phyloP scores from a whole-genome alignment of 1,140 invertebrate species.

The Eumeta japonica region DNA sequence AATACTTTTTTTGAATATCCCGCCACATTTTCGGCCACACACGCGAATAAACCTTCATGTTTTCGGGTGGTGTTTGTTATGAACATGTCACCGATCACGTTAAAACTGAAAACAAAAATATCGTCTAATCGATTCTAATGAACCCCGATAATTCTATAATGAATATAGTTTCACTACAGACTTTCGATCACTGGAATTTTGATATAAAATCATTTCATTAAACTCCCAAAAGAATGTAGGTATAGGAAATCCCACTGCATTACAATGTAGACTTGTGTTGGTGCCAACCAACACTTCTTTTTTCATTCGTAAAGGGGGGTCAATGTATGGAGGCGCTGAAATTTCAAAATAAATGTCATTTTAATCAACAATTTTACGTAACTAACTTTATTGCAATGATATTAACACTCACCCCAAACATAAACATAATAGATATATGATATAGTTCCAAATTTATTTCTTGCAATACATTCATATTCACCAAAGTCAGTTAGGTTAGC shows the following conservation, averaged over 20 bases:
- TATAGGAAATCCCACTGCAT: conserved; percentile 44
- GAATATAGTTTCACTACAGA: too few species aligned
- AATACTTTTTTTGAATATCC: conserved; percentile 31
- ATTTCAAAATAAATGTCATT: conserved; percentile 7
- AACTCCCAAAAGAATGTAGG: conserved; percentile 37
- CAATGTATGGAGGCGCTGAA: conserved; percentile 40
- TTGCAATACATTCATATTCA: conserved; percentile 35
- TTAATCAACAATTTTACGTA: not conserved
- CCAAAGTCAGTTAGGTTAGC: conserved; percentile 52
- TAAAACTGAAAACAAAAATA: conserved; percentile 33
- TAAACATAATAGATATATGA: conserved; percentile 29
- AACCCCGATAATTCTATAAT: too few species aligned
- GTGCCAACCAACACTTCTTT: conserved; percentile 17
- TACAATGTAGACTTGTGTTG: conserved; percentile 29
- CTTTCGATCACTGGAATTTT: conserved; percentile 36
- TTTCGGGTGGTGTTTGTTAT: conserved; percentile 22
- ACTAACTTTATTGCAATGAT: too few species aligned
- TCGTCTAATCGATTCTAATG: too few species aligned
- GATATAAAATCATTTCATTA: conserved; percentile 15
- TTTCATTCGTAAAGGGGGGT: conserved; percentile 18
- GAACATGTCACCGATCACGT: conserved; percentile 29
- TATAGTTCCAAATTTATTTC: conserved; percentile 32
- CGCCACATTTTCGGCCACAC: conserved; percentile 38
- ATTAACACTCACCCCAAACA: conserved; percentile 37
- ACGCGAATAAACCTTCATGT: conserved; percentile 32